Evolutionary conservation across 1,140 invertebrate species (phyloP).

Genomic region (Calliphora vicina): DNA sequence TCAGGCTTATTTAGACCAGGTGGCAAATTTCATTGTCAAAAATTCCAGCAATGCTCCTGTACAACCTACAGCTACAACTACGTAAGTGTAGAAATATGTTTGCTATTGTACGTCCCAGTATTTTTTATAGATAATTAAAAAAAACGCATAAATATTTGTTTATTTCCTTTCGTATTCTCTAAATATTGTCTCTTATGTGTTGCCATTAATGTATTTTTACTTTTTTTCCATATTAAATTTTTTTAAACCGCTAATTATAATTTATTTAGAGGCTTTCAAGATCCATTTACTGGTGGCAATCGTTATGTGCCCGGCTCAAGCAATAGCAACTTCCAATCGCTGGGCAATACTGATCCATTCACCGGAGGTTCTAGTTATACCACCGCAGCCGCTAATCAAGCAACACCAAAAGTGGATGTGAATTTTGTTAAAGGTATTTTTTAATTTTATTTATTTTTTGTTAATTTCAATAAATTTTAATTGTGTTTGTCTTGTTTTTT

Average conservation of each 20-base stretch:
- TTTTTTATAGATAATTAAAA: too few relatives aligned
- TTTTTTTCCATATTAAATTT: too few relatives aligned
- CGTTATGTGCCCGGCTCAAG: conserved; percentile 67
- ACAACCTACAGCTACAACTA: conserved; percentile 39
- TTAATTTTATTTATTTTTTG: background rate
- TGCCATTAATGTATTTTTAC: too few relatives aligned
- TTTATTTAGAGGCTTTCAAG: conserved; percentile 69
- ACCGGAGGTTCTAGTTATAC: conserved; percentile 70
- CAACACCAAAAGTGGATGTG: conserved; percentile 46
- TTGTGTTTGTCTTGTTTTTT: background rate
- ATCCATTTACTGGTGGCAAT: conserved; percentile 83
- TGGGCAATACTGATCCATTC: conserved; percentile 71
- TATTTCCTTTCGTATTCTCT: conserved; percentile 52
- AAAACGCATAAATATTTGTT: too few relatives aligned
- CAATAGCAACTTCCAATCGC: conserved; percentile 43
- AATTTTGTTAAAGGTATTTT: conserved; percentile 48
- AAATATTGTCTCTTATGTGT: too few relatives aligned
- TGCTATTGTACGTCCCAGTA: too few relatives aligned
- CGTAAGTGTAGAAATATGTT: background rate
- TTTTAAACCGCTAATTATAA: too few relatives aligned
- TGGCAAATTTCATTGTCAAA: conserved; percentile 93
- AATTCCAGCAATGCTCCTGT: conserved; percentile 67
- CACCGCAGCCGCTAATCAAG: conserved; percentile 50
- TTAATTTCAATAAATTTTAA: background rate
- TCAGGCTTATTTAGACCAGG: conserved; percentile 89